Percentiles rank a stretch among this genome's conserved stretches.
Evolutionary conservation across 2,797 vertebrate genomes (phyloP).

Genomic region (Notolabrus celidotus): DNA sequence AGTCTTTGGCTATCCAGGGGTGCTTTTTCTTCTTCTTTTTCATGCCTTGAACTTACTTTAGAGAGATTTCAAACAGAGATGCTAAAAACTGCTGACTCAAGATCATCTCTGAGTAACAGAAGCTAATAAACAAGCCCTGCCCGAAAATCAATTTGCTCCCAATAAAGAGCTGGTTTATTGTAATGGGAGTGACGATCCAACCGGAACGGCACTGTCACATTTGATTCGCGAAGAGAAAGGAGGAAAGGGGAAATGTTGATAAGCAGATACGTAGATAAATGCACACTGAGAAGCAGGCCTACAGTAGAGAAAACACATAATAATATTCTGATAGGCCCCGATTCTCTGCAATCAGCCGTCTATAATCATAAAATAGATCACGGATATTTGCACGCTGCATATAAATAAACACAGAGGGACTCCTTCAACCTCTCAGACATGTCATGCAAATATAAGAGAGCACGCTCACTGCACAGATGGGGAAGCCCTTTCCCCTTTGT

Average conservation of each 20-base stretch:
- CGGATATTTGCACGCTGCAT: neutral
- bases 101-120: slow-evolving; percentile 55
- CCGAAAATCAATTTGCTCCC: slow-evolving; percentile 74
- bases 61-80: slow-evolving; percentile 43
- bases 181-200: slow-evolving; percentile 62
- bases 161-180: slow-evolving; percentile 68
- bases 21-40: slow-evolving; percentile 48
- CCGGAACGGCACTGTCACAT: slow-evolving; percentile 66
- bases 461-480: slow-evolving; percentile 19
- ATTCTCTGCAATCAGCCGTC: slow-evolving; percentile 16
- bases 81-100: slow-evolving; percentile 69
- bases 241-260: slow-evolving; percentile 36
- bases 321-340: slow-evolving; percentile 3
- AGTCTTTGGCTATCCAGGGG: slow-evolving; percentile 44
- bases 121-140: slow-evolving; percentile 73
- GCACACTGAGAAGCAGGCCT: slow-evolving; percentile 5
- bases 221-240: slow-evolving; percentile 52
- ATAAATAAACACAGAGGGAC: slow-evolving; percentile 12
- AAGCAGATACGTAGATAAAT: slow-evolving; percentile 33
- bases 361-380: slow-evolving; percentile 18
- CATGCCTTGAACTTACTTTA: slow-evolving; percentile 40
- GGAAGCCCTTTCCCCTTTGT: slow-evolving; percentile 50
- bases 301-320: slow-evolving; percentile 9
- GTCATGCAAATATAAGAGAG: slow-evolving; percentile 4
- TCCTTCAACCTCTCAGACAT: slow-evolving; percentile 12